Percentiles rank a stretch among this genome's conserved stretches.
These are phyloP conservation scores for Orgyia antiqua DNA, from an alignment of 2,888 invertebrate genomes.

Conservation along the genomic window DNA sequence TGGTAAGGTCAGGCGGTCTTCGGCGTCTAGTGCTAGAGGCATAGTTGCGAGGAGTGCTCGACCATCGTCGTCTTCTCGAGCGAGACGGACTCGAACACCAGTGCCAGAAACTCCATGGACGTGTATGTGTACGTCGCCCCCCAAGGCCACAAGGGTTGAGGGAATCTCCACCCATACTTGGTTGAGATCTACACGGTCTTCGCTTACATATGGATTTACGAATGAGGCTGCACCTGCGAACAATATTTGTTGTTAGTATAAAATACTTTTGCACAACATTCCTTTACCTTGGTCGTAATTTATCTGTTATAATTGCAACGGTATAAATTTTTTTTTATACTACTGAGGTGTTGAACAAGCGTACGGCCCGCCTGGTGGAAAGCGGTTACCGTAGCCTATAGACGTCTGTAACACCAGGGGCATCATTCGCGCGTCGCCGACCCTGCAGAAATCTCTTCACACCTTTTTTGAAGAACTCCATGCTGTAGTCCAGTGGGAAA, in stretches of 20 bases:
- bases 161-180: slow-evolving; percentile 83
- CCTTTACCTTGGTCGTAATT: not conserved
- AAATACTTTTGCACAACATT: not conserved
- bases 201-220: slow-evolving; percentile 58
- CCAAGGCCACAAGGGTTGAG: slow-evolving; percentile 86
- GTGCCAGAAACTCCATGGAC: slow-evolving; percentile 74
- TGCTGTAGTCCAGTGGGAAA: no score
- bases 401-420: no score
- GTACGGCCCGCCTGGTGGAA: no score
- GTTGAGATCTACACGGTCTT: slow-evolving; percentile 55
- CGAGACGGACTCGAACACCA: slow-evolving; percentile 60
- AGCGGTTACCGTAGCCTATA: no score
- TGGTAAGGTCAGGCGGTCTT: slow-evolving; percentile 76
- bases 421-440: no score
- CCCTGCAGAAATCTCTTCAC: no score
- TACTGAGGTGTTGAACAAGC: no score
- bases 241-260: no score
- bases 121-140: slow-evolving; percentile 87
- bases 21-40: slow-evolving; percentile 71
- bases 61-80: slow-evolving; percentile 69
- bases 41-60: slow-evolving; percentile 56
- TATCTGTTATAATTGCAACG: not conserved
- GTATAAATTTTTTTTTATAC: not conserved
- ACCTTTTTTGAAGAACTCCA: no score
- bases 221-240: slow-evolving; percentile 56